Evolutionary conservation across 2,113 vertebrate genomes (phyloP), one percentile per base, ranked within the genome.

Genomic region (Tachysurus vachellii): DNA sequence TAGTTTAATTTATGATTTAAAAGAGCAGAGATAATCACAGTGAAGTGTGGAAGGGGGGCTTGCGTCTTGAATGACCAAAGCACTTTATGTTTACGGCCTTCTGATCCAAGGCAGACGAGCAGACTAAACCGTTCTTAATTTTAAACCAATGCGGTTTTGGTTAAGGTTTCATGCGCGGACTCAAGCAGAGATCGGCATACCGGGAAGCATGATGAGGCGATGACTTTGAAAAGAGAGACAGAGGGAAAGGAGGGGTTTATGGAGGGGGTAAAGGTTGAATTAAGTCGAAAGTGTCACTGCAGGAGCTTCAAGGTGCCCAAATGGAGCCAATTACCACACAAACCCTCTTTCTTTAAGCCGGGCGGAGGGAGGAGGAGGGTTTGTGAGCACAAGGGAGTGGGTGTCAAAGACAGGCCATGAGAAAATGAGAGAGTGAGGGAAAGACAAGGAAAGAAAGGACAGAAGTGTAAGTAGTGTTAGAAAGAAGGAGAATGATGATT

Each of bases 111-210:
- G 94, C 96, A 97, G 95, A 94, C 92, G 92, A 92, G 91, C 92
- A 90, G 91, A 90, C 42, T 95, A 95, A 96, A 95, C 94, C 94
- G 85, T 95, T 94, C 94, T 96, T 96, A 96, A 96, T 97, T 96
- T 95, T 59, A 61, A 61, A 92, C 94, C 93, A 93, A 95, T 94
- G 94, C 94, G 85, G 95, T 95, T 97, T 95, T 93, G 91, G 93
- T 96, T 96, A 95, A 93, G 94, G 91, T 90, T 92, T 92, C 90
- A 92, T 36, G 36, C 57, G 10, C 31, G 26, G 77, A 88, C 75
- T 92, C 92, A 92, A 93, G 91, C 88, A 84, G 90, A 54, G 76
- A 86, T 93, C 86, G 91, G 85, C 93, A 94, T 70, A 92, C 89
- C 93, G 89, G 92, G 92, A 89, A 93, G 88, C 90, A 92, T 90